Evolutionary conservation across 2,113 vertebrate genomes (phyloP), one percentile per base, ranked within the genome.

Genomic region (Picathartes gymnocephalus): DNA sequence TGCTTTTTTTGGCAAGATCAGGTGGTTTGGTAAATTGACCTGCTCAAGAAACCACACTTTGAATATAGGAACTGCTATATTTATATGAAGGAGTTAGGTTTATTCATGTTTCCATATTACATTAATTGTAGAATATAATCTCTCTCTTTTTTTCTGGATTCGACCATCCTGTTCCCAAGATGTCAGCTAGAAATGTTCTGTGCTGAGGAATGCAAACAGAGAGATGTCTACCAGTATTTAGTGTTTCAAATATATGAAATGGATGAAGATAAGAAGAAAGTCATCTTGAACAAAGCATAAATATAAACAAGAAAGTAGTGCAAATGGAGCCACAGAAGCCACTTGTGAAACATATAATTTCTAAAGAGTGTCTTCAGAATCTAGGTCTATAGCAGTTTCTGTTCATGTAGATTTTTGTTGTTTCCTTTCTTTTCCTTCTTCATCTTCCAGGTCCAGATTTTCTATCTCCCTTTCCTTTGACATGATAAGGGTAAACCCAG

Each of bases 1-100:
- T 20, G 0, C 0, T 8, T 65, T 37, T 31, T 76, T 69, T 37
- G 6, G 4, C 12, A 86, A 58, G 2, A 73, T 3, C 5, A 18
- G 16, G 44, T 33, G 15, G 19, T 57, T 57, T 57, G 15, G 3
- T 70, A 81, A 81, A 44, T 31, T 65, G 4, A 64, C 4, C 31
- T 78, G 31, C 9, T 84, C 51, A 54, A 65, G n/a, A 91, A 81
- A 48, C 1, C 3, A 47, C 22, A 60, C 23, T 54, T 65, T 88
- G 13, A 85, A n/a, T 28, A 39, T 3, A 50, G 4, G 7, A 66
- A 53, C 12, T 15, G 10, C 4, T 78, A 21, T 42, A 81, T 71
- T 71, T 73, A 42, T 28, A 23, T 57, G 24, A 86, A 81, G 16
- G 2, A 58, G 6, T 37, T 74, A 31, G 5, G 12, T 51, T 84